Percentiles rank a stretch among this genome's conserved stretches.
Conservation (phyloP, 2,797 vertebrate genomes). For the Gallirallus australis region DNA sequence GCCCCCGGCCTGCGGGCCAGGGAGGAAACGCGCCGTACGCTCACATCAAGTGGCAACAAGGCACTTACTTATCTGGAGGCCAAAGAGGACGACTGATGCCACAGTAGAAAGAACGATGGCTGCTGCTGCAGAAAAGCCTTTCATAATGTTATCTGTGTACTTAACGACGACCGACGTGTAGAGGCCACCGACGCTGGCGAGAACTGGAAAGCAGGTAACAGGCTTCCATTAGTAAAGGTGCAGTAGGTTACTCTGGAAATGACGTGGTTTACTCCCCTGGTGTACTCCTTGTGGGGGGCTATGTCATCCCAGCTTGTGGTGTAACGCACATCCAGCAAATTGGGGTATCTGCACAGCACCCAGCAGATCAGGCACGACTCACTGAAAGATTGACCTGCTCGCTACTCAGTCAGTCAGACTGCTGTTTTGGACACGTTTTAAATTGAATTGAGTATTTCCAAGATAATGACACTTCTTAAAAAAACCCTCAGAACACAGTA, state of each 20-base stretch:
- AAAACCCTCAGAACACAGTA: not conserved
- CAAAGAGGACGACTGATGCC: constrained; percentile 92
- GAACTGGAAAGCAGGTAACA: constrained; percentile 78
- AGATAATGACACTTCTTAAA: not conserved
- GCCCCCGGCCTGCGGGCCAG: not conserved
- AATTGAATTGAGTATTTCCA: not conserved
- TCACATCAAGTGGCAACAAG: not conserved
- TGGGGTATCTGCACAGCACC: not conserved
- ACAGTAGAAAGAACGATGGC: constrained; percentile 95
- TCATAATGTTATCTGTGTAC: constrained; percentile 99
- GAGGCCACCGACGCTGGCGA: constrained; percentile 94
- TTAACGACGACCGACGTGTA: constrained; percentile 98
- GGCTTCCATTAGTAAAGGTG: not conserved
- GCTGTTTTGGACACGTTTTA: not conserved
- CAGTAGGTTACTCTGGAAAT: not conserved
- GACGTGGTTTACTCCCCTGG: not conserved
- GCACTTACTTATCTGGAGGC: constrained; percentile 94
- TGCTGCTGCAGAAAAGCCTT: constrained; percentile 96
- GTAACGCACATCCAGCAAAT: not conserved
- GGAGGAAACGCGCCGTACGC: accelerated
- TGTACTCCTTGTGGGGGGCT: not conserved
- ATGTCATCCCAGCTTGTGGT: not conserved
- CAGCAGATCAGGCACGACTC: not conserved
- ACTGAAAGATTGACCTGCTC: not conserved
- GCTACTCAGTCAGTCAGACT: not conserved